Conservation (phyloP, 2,113 vertebrate genomes). For the Taurulus bubalis region DNA sequence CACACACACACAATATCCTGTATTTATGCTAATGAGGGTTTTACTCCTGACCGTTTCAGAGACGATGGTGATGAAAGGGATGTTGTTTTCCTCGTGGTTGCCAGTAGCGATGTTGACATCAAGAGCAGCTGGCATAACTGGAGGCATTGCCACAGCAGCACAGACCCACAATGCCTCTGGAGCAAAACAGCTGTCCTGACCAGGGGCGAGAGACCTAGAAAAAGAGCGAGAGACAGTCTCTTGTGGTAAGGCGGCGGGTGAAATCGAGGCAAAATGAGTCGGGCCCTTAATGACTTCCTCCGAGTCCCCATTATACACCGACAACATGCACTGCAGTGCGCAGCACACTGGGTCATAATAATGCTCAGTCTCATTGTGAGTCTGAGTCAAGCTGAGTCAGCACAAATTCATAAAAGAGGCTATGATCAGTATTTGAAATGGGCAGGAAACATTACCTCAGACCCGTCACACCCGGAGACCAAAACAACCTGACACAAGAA, state of each 20-base stretch:
- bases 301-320: background rate
- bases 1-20: background rate
- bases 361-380: background rate
- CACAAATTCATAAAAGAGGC: background rate
- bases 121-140: conserved; percentile 67
- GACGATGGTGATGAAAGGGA: background rate
- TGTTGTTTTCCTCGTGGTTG: conserved; percentile 53
- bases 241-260: background rate
- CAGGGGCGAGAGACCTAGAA: conserved; percentile 47
- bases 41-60: background rate
- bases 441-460: background rate
- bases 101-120: conserved; percentile 63
- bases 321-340: background rate
- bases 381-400: too few species aligned
- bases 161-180: conserved; percentile 56
- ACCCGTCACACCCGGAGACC: background rate
- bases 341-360: background rate
- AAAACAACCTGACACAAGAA: background rate
- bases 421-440: background rate
- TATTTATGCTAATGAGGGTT: conserved; percentile 12
- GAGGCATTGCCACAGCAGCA: conserved; percentile 63
- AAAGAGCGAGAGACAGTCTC: background rate
- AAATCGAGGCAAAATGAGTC: background rate
- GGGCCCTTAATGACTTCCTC: background rate
- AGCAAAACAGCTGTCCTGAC: conserved; percentile 70